A percentile compares a stretch with the other conserved stretches of the same genome.
Conservation (phyloP, 2,888 invertebrate genomes). For the Hecatera dysodea region DNA sequence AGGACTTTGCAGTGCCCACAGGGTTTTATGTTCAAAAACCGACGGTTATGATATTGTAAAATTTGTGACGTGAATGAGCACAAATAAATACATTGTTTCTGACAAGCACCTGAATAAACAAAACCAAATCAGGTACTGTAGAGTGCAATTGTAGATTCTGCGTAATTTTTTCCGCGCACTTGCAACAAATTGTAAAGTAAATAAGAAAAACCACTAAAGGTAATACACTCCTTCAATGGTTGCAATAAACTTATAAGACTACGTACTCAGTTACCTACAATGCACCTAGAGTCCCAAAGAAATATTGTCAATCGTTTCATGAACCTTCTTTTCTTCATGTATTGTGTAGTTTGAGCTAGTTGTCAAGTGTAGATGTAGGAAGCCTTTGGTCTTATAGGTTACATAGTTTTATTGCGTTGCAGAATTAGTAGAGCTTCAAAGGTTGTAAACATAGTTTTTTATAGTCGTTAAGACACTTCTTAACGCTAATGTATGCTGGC, state of each 20-base stretch:
- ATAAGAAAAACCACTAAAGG: not conserved
- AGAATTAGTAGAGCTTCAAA: slow-evolving; percentile 49
- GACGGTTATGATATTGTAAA: too few relatives aligned
- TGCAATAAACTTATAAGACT: too few relatives aligned
- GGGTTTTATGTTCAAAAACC: too few relatives aligned
- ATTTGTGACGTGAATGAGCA: too few relatives aligned
- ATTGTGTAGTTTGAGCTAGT: slow-evolving; percentile 7
- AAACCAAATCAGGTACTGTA: not conserved
- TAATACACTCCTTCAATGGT: not conserved
- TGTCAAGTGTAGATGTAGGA: slow-evolving; percentile 40
- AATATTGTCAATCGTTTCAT: not conserved
- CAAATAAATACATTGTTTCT: not conserved
- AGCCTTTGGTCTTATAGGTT: slow-evolving; percentile 37
- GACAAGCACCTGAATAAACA: not conserved
- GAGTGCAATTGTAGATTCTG: not conserved
- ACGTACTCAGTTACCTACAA: too few relatives aligned
- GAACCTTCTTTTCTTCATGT: slow-evolving; percentile 20
- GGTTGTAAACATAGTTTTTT: slow-evolving; percentile 27
- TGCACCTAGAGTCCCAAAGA: too few relatives aligned
- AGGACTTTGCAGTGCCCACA: too few relatives aligned
- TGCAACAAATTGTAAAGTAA: not conserved
- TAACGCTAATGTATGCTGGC: not conserved
- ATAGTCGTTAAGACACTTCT: not conserved
- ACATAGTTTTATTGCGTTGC: slow-evolving; percentile 44
- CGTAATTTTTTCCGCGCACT: not conserved